These are phyloP conservation scores for Phalacrocorax pelagicus DNA, from an alignment of 2,113 vertebrate genomes.

Conservation along the genomic window DNA sequence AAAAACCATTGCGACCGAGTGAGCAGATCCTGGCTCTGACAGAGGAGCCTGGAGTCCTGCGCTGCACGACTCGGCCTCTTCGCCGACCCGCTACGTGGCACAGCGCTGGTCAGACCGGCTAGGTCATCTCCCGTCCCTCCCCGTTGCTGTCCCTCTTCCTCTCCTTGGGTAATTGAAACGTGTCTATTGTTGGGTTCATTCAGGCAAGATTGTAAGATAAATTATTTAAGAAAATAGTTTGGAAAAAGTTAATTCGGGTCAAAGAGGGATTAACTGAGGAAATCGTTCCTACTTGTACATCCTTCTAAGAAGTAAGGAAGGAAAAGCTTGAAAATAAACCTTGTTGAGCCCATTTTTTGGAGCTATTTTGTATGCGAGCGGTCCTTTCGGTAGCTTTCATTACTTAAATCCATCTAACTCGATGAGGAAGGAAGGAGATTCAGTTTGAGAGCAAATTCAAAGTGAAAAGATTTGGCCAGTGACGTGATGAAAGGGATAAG, in stretches of 20 bases:
- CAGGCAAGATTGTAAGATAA: neutral
- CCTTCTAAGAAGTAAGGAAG: slow-evolving; percentile 17
- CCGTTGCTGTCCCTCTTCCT: neutral
- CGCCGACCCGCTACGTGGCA: fast-evolving
- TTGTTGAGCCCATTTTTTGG: neutral
- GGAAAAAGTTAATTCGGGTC: slow-evolving; percentile 27
- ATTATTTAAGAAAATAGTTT: slow-evolving; percentile 7
- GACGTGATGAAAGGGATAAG: neutral
- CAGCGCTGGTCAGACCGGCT: neutral
- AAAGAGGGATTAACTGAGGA: slow-evolving; percentile 15
- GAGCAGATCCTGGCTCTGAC: neutral
- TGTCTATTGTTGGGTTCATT: neutral
- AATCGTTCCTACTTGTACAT: neutral
- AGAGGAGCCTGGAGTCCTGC: neutral
- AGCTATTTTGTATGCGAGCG: neutral
- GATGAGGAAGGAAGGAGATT: neutral
- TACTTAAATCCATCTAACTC: neutral
- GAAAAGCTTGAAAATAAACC: neutral
- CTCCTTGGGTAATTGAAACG: neutral
- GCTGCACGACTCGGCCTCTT: neutral
- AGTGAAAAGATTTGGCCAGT: slow-evolving; percentile 15
- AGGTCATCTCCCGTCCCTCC: neutral
- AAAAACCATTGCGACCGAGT: fast-evolving
- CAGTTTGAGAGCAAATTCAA: neutral
- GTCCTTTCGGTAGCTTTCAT: neutral